Base-by-base conservation (phyloP, 2,888 invertebrate genomes). In the Drosophila kokeensis region DNA sequence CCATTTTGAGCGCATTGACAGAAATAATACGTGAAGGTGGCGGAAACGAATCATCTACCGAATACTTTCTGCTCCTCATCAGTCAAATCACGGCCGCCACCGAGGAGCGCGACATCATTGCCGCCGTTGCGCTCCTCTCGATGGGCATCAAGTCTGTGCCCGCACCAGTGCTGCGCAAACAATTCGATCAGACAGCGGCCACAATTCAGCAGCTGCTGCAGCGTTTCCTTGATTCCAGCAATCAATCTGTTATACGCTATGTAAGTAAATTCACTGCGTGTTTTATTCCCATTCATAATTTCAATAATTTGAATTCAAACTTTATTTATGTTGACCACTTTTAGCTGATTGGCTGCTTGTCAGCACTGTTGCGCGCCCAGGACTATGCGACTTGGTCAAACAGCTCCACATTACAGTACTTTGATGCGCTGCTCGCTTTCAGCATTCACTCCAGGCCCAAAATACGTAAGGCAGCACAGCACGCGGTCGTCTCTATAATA, bases 41-140 rank as follows among this genome's bases (percentile, higher is more conserved):
- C 1, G 98, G 98, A 4, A 95, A 95, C 36, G 98, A 98, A 91
- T 95, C 96, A 0, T 96, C 97, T 54, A 97, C 98, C 0, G 99
- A 99, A 93, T 99, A 99, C 93, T 99, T 97, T 94, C 96, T 97
- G 62, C 96, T 98, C 55, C 93, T 99, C 93, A 95, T 97, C 94
- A 96, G 96, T 75, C 96, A 96, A 5, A 93, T 98, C 29, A 96
- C 97, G 92, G 95, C 95, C 5, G 94, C 96, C 24, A 95, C 95
- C 81, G 94, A 95, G 15, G 96, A 97, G 83, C 96, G 96, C 45
- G 96, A 96, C 62, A 92, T 97, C 2, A 95, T 97, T 30, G 98
- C 98, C 11, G 95, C 96, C 30, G 93, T 98, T 6, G 96, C 97
- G 0, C 93, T 99, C 4, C 93, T 99, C 1, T 96, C 96, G 27